Conservation (phyloP, 2,888 invertebrate genomes). For the Protonemura montana region DNA sequence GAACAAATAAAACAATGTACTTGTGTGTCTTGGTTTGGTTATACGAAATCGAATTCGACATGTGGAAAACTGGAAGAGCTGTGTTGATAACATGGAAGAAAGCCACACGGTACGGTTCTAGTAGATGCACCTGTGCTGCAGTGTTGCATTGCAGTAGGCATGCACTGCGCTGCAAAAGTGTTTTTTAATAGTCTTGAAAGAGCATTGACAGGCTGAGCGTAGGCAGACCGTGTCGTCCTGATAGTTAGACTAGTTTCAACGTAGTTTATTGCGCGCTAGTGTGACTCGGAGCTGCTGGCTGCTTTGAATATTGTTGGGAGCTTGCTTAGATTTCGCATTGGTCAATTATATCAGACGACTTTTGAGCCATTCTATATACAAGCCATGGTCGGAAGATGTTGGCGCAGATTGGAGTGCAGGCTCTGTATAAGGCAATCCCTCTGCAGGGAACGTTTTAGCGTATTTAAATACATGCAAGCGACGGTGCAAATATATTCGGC, state of each 20-base stretch:
- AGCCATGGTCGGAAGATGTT: not conserved
- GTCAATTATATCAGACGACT: slow-evolving; percentile 10
- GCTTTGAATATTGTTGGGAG: slow-evolving; percentile 9
- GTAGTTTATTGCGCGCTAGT: not conserved
- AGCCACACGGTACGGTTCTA: not conserved
- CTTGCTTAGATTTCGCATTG: not conserved
- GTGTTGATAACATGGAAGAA: not conserved
- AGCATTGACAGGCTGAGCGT: slow-evolving; percentile 7
- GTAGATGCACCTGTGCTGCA: not conserved
- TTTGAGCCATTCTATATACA: not conserved
- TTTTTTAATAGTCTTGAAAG: slow-evolving; percentile 8
- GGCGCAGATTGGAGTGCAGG: not conserved
- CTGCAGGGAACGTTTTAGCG: not conserved
- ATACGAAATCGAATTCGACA: not conserved
- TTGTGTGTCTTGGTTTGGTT: not conserved
- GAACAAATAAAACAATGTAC: slow-evolving; percentile 29
- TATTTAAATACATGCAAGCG: slow-evolving; percentile 22
- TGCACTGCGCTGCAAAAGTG: not conserved
- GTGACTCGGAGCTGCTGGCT: slow-evolving; percentile 23
- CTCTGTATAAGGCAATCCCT: slow-evolving; percentile 16
- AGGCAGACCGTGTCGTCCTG: not conserved
- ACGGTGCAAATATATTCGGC: not conserved
- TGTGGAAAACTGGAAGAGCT: not conserved
- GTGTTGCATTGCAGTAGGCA: not conserved
- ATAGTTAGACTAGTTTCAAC: not conserved